Conservation (phyloP, 2,888 invertebrate species). For the Neuroscelio doddi region DNA sequence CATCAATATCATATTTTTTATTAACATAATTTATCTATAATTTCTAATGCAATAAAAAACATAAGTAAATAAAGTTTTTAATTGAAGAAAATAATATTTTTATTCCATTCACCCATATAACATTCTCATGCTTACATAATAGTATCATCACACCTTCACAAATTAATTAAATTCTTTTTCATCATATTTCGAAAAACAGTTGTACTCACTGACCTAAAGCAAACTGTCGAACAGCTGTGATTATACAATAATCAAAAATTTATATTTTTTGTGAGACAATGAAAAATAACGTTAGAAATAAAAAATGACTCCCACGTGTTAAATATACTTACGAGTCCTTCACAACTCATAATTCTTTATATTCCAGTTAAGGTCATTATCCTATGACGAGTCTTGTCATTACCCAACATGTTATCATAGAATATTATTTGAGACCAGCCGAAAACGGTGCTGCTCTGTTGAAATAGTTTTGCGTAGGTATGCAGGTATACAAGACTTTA, state of each 20-base stretch:
- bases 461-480: background rate
- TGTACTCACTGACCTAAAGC: conserved; percentile 2
- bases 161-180: too few relatives aligned
- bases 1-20: too few relatives aligned
- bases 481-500: background rate
- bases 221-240: too few relatives aligned
- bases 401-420: conserved; percentile 31
- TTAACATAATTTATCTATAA: too few relatives aligned
- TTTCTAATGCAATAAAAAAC: too few relatives aligned
- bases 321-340: background rate
- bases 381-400: conserved; percentile 48
- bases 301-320: background rate
- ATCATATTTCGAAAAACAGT: background rate
- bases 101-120: too few relatives aligned
- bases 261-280: conserved; percentile 17
- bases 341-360: conserved; percentile 32
- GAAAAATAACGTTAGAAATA: conserved; percentile 18
- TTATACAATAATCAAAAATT: conserved; percentile 25
- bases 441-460: conserved; percentile 10
- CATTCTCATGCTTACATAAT: too few relatives aligned
- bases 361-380: conserved; percentile 47
- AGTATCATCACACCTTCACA: too few relatives aligned
- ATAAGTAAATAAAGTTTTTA: too few relatives aligned
- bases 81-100: too few relatives aligned
- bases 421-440: background rate